Percentiles rank a stretch among this genome's conserved stretches.
phyloP scores from a whole-genome alignment of 2,113 vertebrate genomes.

The Microcebus tavaratra region DNA sequence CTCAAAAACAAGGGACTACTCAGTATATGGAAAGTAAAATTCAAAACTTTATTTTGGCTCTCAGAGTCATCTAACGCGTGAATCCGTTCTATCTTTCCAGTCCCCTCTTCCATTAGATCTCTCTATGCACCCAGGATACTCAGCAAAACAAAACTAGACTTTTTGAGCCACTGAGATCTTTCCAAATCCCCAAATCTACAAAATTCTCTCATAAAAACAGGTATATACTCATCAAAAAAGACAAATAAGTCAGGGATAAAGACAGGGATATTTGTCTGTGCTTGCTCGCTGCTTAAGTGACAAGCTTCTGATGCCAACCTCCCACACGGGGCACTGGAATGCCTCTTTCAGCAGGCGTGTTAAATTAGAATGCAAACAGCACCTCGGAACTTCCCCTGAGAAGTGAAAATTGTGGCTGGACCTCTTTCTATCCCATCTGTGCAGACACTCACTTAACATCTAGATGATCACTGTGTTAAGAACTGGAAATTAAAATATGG shows the following conservation, averaged over 20 bases:
- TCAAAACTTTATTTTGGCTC: conserved; percentile 8
- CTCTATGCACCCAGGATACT: neutral
- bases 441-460: neutral
- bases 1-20: neutral
- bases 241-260: neutral
- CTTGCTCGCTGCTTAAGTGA: neutral
- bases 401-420: neutral
- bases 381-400: neutral
- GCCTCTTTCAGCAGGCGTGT: neutral
- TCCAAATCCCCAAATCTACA: neutral
- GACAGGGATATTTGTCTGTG: neutral
- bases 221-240: neutral
- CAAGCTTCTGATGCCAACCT: neutral
- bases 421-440: neutral
- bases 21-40: neutral
- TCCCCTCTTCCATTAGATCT: neutral
- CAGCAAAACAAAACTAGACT: neutral
- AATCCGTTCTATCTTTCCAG: neutral
- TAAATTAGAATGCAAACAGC: neutral
- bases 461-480: neutral
- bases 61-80: neutral
- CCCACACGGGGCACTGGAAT: neutral
- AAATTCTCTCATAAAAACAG: neutral
- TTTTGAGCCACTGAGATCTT: conserved; percentile 7
- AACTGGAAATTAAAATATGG: neutral